phyloP scores from a whole-genome alignment of 2,797 vertebrate species.

The Fringilla coelebs region DNA sequence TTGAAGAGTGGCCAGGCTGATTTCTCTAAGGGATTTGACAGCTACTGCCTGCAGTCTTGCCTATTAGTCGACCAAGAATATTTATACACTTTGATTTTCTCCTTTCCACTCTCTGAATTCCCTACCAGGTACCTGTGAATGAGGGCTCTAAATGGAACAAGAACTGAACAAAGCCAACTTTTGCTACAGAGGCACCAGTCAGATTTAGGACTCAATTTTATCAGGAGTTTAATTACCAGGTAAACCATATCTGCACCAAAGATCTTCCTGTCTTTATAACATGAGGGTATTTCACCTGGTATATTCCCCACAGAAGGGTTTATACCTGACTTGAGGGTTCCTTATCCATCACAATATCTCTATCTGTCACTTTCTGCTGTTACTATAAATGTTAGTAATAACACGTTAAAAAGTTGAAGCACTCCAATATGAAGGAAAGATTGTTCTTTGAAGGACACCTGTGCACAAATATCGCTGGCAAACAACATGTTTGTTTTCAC shows the following conservation, averaged over 20 bases:
- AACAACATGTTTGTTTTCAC: neutral
- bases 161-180: neutral
- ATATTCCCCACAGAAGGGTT: neutral
- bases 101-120: neutral
- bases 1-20: neutral
- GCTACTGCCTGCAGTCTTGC: neutral
- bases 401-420: neutral
- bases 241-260: neutral
- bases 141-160: neutral
- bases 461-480: neutral
- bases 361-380: neutral
- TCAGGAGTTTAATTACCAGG: neutral
- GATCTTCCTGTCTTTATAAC: neutral
- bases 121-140: neutral
- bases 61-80: neutral
- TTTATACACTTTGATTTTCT: neutral
- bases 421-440: neutral
- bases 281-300: neutral
- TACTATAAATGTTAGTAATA: neutral
- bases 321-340: neutral
- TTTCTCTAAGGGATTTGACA: constrained; percentile 13
- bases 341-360: neutral
- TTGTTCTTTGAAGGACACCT: neutral
- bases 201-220: neutral
- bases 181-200: neutral